A percentile compares a stretch with the other conserved stretches of the same genome.
These are phyloP conservation scores for Isichthys henryi DNA, from an alignment of 2,113 vertebrate genomes.

Conservation along the genomic window DNA sequence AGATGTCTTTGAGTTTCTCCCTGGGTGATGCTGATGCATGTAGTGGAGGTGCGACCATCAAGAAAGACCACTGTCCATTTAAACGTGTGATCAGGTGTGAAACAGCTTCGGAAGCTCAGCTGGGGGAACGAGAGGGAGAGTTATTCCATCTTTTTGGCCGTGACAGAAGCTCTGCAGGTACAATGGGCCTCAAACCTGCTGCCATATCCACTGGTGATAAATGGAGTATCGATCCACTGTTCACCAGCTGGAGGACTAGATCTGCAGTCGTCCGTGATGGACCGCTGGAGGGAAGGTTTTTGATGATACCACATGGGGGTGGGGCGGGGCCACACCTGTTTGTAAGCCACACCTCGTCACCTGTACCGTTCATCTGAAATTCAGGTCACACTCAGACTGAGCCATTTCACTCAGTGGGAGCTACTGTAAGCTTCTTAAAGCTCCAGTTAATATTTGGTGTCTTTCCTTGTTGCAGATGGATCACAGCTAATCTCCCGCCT, in stretches of 20 bases:
- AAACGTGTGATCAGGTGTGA: not conserved
- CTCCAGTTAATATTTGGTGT: conserved; percentile 14
- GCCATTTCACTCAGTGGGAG: not conserved
- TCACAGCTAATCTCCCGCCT: not conserved
- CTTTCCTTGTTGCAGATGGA: not conserved
- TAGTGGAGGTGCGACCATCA: not conserved
- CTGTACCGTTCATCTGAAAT: not conserved
- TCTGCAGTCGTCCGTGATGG: not conserved
- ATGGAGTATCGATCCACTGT: conserved; percentile 17
- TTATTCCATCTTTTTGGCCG: not conserved
- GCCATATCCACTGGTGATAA: not conserved
- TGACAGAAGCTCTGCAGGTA: not conserved
- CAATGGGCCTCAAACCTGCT: conserved; percentile 17
- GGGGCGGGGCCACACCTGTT: not conserved
- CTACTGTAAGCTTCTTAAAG: conserved; percentile 12
- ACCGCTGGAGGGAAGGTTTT: not conserved
- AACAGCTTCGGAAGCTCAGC: not conserved
- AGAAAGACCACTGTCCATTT: not conserved
- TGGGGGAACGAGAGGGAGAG: not conserved
- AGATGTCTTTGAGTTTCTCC: not conserved
- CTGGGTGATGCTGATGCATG: not conserved
- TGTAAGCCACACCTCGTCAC: not conserved
- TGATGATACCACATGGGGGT: not conserved
- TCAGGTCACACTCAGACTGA: not conserved
- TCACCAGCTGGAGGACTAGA: not conserved